A percentile compares a stretch with the other conserved stretches of the same genome.
Conservation (phyloP, 2,797 vertebrate species). For the Leptodactylus fallax region DNA sequence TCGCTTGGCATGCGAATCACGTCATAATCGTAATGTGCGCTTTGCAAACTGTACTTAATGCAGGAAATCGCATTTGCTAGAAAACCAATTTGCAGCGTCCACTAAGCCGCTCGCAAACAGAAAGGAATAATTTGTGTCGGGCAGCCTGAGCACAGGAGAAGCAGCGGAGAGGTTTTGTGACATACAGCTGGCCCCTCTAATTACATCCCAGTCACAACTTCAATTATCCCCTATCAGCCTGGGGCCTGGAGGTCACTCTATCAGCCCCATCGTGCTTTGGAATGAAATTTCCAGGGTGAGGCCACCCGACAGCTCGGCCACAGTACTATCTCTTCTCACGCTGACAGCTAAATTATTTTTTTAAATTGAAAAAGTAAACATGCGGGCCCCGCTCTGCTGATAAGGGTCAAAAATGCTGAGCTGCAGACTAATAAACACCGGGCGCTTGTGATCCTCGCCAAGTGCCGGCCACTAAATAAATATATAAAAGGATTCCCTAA, state of each 20-base stretch:
- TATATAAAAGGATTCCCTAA: conserved; percentile 9
- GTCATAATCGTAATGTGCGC: background rate
- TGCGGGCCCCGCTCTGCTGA: conserved; percentile 62
- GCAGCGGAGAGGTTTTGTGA: conserved; percentile 44
- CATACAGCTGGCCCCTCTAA: conserved; percentile 50
- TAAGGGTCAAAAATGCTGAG: conserved; percentile 63
- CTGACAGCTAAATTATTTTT: conserved; percentile 63
- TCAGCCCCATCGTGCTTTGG: conserved; percentile 8
- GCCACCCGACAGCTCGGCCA: conserved; percentile 50
- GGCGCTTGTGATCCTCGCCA: conserved; percentile 31
- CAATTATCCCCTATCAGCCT: conserved; percentile 68
- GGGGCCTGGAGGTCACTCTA: conserved; percentile 60
- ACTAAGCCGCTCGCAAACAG: conserved; percentile 48
- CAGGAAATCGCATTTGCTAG: conserved; percentile 21
- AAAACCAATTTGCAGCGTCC: conserved; percentile 50
- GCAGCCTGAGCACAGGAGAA: conserved; percentile 32
- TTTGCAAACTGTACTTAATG: conserved; percentile 1
- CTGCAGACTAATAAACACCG: conserved; percentile 50
- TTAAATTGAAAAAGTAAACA: conserved; percentile 66
- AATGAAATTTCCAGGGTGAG: conserved; percentile 57
- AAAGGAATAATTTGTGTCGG: conserved; percentile 49
- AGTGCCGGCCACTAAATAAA: conserved; percentile 35
- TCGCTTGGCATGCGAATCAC: background rate
- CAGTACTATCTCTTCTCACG: conserved; percentile 28
- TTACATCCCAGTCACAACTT: conserved; percentile 67